Conservation (phyloP, 2,888 invertebrate genomes). For the Argyresthia albistria region DNA sequence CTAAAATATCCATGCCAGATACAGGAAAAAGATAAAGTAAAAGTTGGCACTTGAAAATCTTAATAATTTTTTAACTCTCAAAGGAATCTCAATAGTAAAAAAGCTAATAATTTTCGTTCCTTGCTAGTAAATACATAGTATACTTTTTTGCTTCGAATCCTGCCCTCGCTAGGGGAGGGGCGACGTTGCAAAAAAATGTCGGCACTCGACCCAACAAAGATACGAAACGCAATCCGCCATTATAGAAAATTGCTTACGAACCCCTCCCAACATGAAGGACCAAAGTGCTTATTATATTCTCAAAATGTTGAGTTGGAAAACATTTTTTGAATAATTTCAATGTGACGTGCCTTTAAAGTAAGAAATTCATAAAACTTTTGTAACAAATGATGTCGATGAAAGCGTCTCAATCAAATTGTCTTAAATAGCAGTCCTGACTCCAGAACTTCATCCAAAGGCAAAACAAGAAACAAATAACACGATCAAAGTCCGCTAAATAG, state of each 20-base stretch:
- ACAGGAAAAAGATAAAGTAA: too few species aligned
- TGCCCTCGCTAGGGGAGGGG: slow-evolving; percentile 41
- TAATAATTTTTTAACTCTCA: too few species aligned
- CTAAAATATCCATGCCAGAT: too few species aligned
- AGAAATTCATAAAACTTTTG: neutral
- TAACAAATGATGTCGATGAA: slow-evolving; percentile 7
- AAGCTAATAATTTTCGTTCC: too few species aligned
- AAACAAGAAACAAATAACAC: slow-evolving; percentile 65
- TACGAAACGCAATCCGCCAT: slow-evolving; percentile 63
- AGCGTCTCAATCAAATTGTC: slow-evolving; percentile 10
- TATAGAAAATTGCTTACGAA: slow-evolving; percentile 60
- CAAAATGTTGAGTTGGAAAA: neutral
- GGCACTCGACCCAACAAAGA: slow-evolving; percentile 57
- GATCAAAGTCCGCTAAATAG: slow-evolving; percentile 67
- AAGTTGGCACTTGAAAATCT: too few species aligned
- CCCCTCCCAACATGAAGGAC: slow-evolving; percentile 22
- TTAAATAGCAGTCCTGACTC: slow-evolving; percentile 23
- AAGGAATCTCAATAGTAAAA: too few species aligned
- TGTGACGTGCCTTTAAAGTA: neutral
- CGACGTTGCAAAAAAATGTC: slow-evolving; percentile 58
- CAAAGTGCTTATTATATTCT: slow-evolving; percentile 12
- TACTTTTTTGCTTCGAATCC: slow-evolving; percentile 20
- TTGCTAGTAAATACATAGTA: neutral
- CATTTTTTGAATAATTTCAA: neutral
- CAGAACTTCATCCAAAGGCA: slow-evolving; percentile 29